Evolutionary conservation across 2,888 invertebrate genomes (phyloP).

Genomic region (Stenichneumon culpator): DNA sequence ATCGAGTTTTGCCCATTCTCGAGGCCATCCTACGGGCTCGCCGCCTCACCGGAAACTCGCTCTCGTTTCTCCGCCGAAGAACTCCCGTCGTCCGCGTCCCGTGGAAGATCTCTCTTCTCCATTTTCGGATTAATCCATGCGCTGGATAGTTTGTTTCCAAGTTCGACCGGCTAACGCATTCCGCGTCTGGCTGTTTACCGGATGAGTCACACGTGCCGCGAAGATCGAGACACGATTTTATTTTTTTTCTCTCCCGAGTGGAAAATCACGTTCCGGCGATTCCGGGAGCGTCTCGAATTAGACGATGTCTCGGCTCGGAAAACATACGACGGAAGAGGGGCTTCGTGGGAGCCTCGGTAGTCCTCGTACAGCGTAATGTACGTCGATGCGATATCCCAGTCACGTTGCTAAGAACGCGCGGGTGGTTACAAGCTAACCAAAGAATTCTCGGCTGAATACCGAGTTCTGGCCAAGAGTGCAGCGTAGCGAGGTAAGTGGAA

Average conservation of each 20-base stretch:
- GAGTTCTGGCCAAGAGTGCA: constrained; percentile 56
- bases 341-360: constrained; percentile 49
- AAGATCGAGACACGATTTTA: constrained; percentile 10
- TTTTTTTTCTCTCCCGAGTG: constrained; percentile 22
- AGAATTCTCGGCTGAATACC: constrained; percentile 52
- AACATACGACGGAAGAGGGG: constrained; percentile 29
- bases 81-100: neutral
- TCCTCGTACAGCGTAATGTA: neutral
- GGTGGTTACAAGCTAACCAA: constrained; percentile 38
- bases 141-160: constrained; percentile 24
- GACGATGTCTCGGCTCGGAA: constrained; percentile 32
- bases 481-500: constrained; percentile 66
- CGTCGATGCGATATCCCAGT: constrained; percentile 27
- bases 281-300: constrained; percentile 55
- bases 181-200: neutral
- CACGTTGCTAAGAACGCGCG: constrained; percentile 47
- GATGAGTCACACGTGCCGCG: neutral
- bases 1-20: constrained; percentile 11
- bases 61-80: constrained; percentile 52
- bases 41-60: constrained; percentile 56
- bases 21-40: neutral
- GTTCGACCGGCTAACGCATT: constrained; percentile 18
- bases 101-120: constrained; percentile 60
- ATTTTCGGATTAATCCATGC: constrained; percentile 56
- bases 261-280: constrained; percentile 55